These are phyloP conservation scores for Hesperia comma DNA, from an alignment of 2,888 invertebrate species.

Conservation along the genomic window DNA sequence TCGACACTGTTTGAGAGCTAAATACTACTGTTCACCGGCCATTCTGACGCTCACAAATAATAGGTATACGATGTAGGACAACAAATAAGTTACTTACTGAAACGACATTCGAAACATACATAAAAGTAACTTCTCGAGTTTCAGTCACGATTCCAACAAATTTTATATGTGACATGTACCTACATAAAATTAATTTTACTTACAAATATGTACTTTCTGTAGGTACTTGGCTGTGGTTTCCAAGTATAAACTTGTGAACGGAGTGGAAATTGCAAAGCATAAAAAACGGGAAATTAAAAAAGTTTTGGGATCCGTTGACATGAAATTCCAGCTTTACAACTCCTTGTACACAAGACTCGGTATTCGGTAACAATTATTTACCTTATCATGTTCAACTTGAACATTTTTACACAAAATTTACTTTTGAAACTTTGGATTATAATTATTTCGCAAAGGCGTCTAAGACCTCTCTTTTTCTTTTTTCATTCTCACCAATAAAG, in stretches of 20 bases:
- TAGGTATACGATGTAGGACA: too few species aligned
- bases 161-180: background rate
- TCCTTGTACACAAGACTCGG: slow-evolving; percentile 49
- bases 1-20: too few species aligned
- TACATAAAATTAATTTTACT: background rate
- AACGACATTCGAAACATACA: too few species aligned
- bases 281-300: slow-evolving; percentile 67
- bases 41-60: too few species aligned
- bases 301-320: slow-evolving; percentile 62
- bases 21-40: too few species aligned
- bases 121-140: too few species aligned
- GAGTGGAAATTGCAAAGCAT: slow-evolving; percentile 50
- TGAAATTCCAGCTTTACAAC: slow-evolving; percentile 69
- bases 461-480: too few species aligned
- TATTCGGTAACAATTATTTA: slow-evolving; percentile 10
- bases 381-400: slow-evolving; percentile 9
- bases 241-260: slow-evolving; percentile 45
- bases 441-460: too few species aligned
- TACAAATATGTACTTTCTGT: background rate
- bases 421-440: too few species aligned
- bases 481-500: too few species aligned
- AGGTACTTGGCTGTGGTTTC: background rate
- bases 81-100: too few species aligned
- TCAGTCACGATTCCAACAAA: too few species aligned
- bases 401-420: slow-evolving; percentile 4